Evolutionary conservation across 2,113 vertebrate species (phyloP).

Genomic region (Galbula dea): DNA sequence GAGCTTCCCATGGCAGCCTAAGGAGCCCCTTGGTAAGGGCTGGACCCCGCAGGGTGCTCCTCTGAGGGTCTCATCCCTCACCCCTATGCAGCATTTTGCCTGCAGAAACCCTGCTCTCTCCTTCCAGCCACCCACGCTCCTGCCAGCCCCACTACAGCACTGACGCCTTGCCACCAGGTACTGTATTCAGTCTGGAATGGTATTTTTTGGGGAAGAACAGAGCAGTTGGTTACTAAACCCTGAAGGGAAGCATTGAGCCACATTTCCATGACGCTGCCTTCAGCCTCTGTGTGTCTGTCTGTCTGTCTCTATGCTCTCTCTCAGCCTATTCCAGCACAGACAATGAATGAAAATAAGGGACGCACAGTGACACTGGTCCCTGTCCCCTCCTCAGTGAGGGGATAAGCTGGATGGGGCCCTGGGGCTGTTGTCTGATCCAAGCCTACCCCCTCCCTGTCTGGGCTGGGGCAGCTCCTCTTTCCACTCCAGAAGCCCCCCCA

Average conservation of each 20-base stretch:
- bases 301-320: not conserved
- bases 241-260: not conserved
- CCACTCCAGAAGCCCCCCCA: no score
- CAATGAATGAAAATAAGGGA: slow-evolving; percentile 10
- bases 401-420: not conserved
- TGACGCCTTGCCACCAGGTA: not conserved
- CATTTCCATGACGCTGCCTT: not conserved
- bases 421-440: not conserved
- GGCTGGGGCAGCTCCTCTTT: not conserved
- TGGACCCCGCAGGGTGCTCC: not conserved
- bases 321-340: not conserved
- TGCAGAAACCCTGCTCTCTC: not conserved
- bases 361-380: not conserved
- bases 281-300: not conserved
- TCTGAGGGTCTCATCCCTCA: not conserved
- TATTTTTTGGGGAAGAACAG: not conserved
- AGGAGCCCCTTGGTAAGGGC: not conserved
- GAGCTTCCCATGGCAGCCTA: accelerated
- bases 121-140: not conserved
- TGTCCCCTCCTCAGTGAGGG: not conserved
- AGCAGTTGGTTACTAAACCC: not conserved
- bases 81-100: slow-evolving; percentile 45
- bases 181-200: not conserved
- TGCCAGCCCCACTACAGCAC: not conserved
- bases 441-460: accelerated